Evolutionary conservation across 1,140 invertebrate species (phyloP), one percentile per base, ranked within the genome.

Genomic region (Neotoxoptera formosana): DNA sequence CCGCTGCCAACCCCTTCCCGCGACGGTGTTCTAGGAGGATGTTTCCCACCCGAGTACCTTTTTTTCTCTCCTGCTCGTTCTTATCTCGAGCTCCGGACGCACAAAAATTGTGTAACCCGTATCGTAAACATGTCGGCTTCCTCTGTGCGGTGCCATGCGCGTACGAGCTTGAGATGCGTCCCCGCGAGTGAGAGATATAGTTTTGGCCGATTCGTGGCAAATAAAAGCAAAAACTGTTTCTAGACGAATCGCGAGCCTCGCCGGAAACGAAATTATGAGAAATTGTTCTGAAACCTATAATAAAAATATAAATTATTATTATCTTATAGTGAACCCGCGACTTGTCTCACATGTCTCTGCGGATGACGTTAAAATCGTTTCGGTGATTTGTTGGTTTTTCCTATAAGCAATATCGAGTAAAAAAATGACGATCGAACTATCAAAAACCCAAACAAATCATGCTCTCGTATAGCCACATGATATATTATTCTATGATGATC

Each of bases 91-190:
- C 41, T 41, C 25, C 67, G 76, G 34, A 34, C 81, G 81, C 41
- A 84, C 76, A 53, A 84, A 93, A 83, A 92, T 83, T n/a, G 47
- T 67, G 60, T 91, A n/a, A 34, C 67, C 20, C 90, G 45, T 93
- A 41, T 84, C 91, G 81, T 86, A 93, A 93, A 93, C 86, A 53
- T 81, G 67, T 81, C 30, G 3, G 45, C 45, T n/a, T 47, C 14
- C 1, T 86, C 23, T 47, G 17, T 51, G 84, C 30, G n/a, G 4
- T n/a, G 30, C 14, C 30, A 48, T 34, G 47, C 14, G 23, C 20
- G 14, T 48, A n/a, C 9, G 30, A 76, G 60, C 4, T 76, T 14
- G 60, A 7, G 21, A 21, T 6, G n/a, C 34, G 51, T 56, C 51
- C 25, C 34, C 48, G 21, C 14, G 25, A 36, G n/a, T n/a, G n/a